Percentiles rank a stretch among this genome's conserved stretches.
These are phyloP conservation scores for Masnerella sp. DNA, from an alignment of 2,888 invertebrate species.

Conservation along the genomic window DNA sequence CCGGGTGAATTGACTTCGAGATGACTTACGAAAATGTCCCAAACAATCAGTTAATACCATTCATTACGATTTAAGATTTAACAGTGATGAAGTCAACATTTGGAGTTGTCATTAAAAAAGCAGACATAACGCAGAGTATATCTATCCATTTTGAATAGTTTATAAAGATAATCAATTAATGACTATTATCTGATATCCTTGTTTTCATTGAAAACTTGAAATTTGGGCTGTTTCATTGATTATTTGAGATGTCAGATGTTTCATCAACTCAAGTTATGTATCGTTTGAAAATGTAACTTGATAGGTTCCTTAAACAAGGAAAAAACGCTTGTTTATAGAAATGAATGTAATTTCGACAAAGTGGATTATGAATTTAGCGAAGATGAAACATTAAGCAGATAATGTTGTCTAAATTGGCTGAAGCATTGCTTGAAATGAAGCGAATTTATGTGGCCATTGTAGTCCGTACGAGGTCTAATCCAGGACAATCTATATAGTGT, in stretches of 20 bases:
- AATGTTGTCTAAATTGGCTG: constrained; percentile 23
- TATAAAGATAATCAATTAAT: too few relatives aligned
- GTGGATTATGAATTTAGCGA: constrained; percentile 13
- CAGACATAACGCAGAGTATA: too few relatives aligned
- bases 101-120: too few relatives aligned
- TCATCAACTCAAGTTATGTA: too few relatives aligned
- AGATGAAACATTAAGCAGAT: constrained; percentile 18
- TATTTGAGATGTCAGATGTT: too few relatives aligned
- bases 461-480: constrained; percentile 24
- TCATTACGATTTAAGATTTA: background rate
- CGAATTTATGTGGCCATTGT: constrained; percentile 26
- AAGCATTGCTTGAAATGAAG: constrained; percentile 21
- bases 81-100: background rate
- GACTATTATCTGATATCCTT: too few relatives aligned
- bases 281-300: background rate
- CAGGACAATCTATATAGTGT: constrained; percentile 19
- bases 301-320: too few relatives aligned
- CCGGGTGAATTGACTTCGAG: background rate
- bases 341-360: background rate
- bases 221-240: too few relatives aligned
- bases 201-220: too few relatives aligned
- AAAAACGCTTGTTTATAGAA: too few relatives aligned
- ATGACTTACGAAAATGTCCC: background rate
- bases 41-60: background rate
- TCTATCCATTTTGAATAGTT: too few relatives aligned